Base-by-base conservation (phyloP, 1,140 invertebrate species). In the Trichonephila clavipes region DNA sequence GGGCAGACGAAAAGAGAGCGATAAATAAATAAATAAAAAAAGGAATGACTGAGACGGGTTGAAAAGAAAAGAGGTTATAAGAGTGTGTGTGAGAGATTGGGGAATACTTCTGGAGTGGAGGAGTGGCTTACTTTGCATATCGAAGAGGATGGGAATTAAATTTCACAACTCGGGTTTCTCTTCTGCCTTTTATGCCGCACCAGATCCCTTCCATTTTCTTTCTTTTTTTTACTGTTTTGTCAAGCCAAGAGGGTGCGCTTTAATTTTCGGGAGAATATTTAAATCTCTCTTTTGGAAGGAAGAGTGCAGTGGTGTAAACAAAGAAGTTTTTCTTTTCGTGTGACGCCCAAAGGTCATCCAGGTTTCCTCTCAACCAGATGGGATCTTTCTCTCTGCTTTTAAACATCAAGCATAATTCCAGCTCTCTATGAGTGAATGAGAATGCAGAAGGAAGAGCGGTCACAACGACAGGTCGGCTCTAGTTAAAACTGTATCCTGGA, bases 111-210 rank as follows among this genome's bases (percentile, higher is more conserved):
- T 77, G 58, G 72, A 69, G 81, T 62, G 58, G 64, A 85, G 90
- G 90, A 92, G 92, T 93, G 69, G 92, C 85, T 93, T 87, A 93
- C 85, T 93, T 93, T 93, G 92, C 92, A 93, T 93, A 88, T 51
- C 86, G 92, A 88, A 93, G 92, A 88, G 86, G 92, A 88, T 88
- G 92, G 61, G 92, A 93, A 93, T 93, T 93, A 93, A 93, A 93
- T 93, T 93, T 93, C 92, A 93, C 92, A 93, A 85, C 90, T 93
- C 86, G n/a, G 62, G 72, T 88, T 87, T 58, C 51, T 44, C 86
- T 81, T 82, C 82, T 40, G 24, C 40, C 72, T 82, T 87, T 86
- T 82, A 21, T 72, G 40, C 44, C 16, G 51, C 40, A 44, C 81
- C 21, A 40, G 62, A 40, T 64, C 59, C 28, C 24, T n/a, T n/a